Evolutionary conservation across 1,140 invertebrate species (phyloP).

Genomic region (Papilio aristodemus): DNA sequence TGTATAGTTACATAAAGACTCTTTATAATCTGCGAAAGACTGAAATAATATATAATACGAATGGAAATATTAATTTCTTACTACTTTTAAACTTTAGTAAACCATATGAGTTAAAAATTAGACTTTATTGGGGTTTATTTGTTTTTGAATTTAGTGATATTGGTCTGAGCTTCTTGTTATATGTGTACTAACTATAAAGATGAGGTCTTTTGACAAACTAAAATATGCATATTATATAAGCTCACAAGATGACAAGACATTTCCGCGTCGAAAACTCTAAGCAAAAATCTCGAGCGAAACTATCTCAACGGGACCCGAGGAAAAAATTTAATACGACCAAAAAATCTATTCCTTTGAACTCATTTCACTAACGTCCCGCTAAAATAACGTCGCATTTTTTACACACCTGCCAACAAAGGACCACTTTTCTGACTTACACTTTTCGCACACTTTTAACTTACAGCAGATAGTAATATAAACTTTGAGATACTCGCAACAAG

Average conservation of each 20-base stretch:
- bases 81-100: too few species aligned
- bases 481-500: constrained; percentile 22
- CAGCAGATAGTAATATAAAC: background rate
- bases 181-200: background rate
- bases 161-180: too few species aligned
- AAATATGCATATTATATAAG: background rate
- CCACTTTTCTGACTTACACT: constrained; percentile 47
- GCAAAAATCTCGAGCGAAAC: constrained; percentile 30
- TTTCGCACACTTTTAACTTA: constrained; percentile 30
- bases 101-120: too few species aligned
- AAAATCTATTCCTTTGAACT: constrained; percentile 43
- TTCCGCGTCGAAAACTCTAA: background rate
- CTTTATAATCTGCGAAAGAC: too few species aligned
- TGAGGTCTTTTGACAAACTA: background rate
- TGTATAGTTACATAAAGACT: background rate
- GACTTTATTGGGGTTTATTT: too few species aligned
- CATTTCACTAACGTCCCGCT: constrained; percentile 46
- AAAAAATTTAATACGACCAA: constrained; percentile 38
- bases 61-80: too few species aligned
- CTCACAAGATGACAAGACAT: background rate
- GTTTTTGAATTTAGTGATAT: too few species aligned
- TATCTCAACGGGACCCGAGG: constrained; percentile 33
- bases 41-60: too few species aligned
- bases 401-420: constrained; percentile 58
- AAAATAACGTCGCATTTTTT: constrained; percentile 54